A percentile compares a stretch with the other conserved stretches of the same genome.
Conservation (phyloP, 2,797 vertebrate genomes). For the Anas acuta region DNA sequence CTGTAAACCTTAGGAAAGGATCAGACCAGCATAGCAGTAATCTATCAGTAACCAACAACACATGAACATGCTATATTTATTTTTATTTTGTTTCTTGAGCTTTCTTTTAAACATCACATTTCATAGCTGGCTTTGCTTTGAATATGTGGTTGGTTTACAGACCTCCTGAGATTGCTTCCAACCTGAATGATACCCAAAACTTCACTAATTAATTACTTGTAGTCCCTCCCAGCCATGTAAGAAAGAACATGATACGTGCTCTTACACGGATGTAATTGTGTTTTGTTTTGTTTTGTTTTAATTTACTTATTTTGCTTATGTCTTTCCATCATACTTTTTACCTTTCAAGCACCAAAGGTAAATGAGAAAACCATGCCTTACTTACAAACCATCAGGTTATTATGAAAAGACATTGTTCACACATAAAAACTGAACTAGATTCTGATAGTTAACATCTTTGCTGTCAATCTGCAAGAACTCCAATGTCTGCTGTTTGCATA, state of each 20-base stretch:
- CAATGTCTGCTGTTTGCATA: neutral
- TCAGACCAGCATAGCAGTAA: too few relatives aligned
- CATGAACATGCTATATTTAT: too few relatives aligned
- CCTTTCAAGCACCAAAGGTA: neutral
- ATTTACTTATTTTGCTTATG: neutral
- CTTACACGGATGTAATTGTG: neutral
- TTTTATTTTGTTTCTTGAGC: too few relatives aligned
- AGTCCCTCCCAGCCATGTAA: neutral
- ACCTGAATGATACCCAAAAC: neutral
- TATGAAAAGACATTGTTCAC: neutral
- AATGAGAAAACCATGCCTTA: neutral
- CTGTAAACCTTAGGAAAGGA: too few relatives aligned
- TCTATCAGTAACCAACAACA: too few relatives aligned
- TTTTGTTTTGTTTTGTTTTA: neutral
- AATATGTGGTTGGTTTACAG: too few relatives aligned
- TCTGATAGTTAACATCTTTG: neutral
- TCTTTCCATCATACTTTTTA: neutral
- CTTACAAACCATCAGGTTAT: neutral
- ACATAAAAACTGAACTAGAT: neutral
- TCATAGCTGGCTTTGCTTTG: too few relatives aligned
- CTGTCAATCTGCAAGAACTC: neutral
- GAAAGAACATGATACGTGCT: neutral
- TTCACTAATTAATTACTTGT: slow-evolving; percentile 1
- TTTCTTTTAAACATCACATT: too few relatives aligned
- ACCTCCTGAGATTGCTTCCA: too few relatives aligned